Percentiles rank a stretch among this genome's conserved stretches.
Evolutionary conservation across 2,113 vertebrate genomes (phyloP).

Genomic region (Acanthochromis polyacanthus): DNA sequence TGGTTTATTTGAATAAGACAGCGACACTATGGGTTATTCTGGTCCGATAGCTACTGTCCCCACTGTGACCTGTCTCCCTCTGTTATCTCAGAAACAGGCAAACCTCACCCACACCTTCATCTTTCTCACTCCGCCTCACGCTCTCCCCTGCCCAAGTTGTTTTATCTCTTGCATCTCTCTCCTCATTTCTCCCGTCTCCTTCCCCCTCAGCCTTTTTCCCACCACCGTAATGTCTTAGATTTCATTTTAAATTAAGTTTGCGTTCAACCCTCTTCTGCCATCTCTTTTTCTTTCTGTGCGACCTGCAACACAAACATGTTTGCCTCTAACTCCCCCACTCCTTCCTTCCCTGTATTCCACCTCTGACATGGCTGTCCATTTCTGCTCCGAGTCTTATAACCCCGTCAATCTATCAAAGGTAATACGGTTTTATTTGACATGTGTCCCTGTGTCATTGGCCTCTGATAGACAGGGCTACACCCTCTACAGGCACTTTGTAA

Average conservation of each 20-base stretch:
- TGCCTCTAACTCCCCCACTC: not conserved
- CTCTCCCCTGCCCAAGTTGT: slow-evolving; percentile 16
- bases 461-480: slow-evolving; percentile 58
- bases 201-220: slow-evolving; percentile 31
- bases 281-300: not conserved
- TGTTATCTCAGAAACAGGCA: slow-evolving; percentile 13
- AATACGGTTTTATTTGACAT: slow-evolving; percentile 72
- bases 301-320: slow-evolving; percentile 11
- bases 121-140: slow-evolving; percentile 14
- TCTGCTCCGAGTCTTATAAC: slow-evolving; percentile 49
- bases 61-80: slow-evolving; percentile 10
- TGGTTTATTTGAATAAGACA: slow-evolving; percentile 25
- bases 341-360: slow-evolving; percentile 22
- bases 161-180: slow-evolving; percentile 29
- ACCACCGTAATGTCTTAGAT: slow-evolving; percentile 15
- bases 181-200: slow-evolving; percentile 21
- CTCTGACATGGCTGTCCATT: slow-evolving; percentile 51
- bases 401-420: slow-evolving; percentile 68
- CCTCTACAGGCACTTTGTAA: slow-evolving; percentile 65
- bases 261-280: slow-evolving; percentile 15
- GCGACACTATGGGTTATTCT: slow-evolving; percentile 17
- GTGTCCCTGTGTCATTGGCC: slow-evolving; percentile 71
- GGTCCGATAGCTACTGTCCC: slow-evolving; percentile 7
- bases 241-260: slow-evolving; percentile 29
- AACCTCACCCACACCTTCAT: slow-evolving; percentile 19